Evolutionary conservation across 2,113 vertebrate species (phyloP).

Genomic region (Plecturocebus donacophilus): DNA sequence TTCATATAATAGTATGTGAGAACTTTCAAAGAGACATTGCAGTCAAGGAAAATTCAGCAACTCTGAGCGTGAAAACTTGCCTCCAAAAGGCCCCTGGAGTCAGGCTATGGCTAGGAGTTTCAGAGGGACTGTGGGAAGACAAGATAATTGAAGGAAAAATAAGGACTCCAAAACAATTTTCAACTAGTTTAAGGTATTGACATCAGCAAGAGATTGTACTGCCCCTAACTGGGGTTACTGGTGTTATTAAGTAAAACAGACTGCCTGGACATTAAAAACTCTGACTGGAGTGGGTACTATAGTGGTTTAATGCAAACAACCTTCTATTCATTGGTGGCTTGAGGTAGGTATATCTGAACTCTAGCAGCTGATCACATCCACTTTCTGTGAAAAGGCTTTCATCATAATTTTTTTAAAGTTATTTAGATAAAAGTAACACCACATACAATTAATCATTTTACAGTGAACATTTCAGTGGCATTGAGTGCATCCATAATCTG

Average conservation of each 20-base stretch:
- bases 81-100: neutral
- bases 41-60: neutral
- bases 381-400: constrained; percentile 42
- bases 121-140: neutral
- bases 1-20: neutral
- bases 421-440: neutral
- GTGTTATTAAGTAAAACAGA: neutral
- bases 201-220: neutral
- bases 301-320: neutral
- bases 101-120: neutral
- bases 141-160: neutral
- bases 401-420: neutral
- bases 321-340: neutral
- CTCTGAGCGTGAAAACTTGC: neutral
- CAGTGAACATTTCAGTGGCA: neutral
- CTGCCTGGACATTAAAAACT: neutral
- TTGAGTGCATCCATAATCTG: neutral
- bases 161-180: neutral
- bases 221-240: neutral
- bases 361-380: neutral
- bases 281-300: neutral
- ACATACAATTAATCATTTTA: neutral
- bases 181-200: neutral
- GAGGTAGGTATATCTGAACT: neutral
- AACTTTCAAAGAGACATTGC: neutral